Percentiles rank a stretch among this genome's conserved stretches.
Evolutionary conservation across 2,113 vertebrate genomes (phyloP).

Genomic region (Salvelinus alpinus): DNA sequence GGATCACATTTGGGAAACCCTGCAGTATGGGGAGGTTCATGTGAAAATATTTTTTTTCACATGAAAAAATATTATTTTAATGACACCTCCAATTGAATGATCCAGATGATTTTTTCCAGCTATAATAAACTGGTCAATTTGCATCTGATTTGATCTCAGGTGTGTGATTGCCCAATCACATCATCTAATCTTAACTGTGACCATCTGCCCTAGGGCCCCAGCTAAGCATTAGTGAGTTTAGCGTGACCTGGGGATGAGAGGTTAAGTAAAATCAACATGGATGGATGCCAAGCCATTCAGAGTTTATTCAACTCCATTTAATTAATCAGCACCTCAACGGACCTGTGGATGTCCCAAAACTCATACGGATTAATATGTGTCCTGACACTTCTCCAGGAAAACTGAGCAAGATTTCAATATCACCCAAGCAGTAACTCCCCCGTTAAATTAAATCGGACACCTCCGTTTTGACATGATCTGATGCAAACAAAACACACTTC

Average conservation of each 20-base stretch:
- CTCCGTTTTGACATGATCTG: background rate
- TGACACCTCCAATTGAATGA: too few species aligned
- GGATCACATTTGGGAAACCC: too few species aligned
- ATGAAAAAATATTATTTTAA: too few species aligned
- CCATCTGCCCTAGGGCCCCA: background rate
- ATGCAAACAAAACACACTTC: slow-evolving; percentile 1
- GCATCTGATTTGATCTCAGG: background rate
- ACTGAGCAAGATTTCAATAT: background rate
- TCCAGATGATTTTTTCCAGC: background rate
- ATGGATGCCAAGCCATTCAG: background rate
- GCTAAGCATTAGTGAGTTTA: background rate
- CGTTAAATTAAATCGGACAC: background rate
- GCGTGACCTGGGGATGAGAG: background rate
- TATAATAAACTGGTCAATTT: background rate
- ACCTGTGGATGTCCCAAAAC: background rate
- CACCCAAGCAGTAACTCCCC: slow-evolving; percentile 1
- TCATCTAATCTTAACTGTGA: background rate
- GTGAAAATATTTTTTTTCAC: too few species aligned
- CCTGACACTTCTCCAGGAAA: background rate
- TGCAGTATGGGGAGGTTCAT: too few species aligned
- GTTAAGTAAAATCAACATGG: background rate
- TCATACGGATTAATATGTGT: background rate
- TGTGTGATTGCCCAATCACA: background rate
- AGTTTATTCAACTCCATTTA: background rate
- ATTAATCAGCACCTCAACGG: background rate